Conservation (phyloP, 2,797 vertebrate genomes). For the Coregonus suidteri region DNA sequence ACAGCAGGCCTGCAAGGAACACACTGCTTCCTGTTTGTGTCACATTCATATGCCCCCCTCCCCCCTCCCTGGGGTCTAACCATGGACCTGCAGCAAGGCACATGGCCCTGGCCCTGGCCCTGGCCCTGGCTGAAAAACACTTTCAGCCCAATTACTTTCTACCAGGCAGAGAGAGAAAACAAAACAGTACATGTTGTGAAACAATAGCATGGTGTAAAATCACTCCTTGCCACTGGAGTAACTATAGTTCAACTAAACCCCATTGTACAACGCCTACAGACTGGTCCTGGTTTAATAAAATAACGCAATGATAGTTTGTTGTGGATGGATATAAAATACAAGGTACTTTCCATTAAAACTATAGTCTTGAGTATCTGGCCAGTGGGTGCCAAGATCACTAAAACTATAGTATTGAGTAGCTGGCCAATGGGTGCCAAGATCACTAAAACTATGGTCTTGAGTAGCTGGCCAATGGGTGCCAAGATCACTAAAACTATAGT, state of each 20-base stretch:
- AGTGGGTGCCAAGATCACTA: no score
- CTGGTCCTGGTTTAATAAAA: neutral
- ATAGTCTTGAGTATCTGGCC: neutral
- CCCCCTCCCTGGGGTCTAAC: slow-evolving; percentile 6
- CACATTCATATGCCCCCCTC: slow-evolving; percentile 54
- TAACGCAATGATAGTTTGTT: neutral
- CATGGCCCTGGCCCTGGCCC: neutral
- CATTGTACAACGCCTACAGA: neutral
- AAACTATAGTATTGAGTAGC: no score
- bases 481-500: no score
- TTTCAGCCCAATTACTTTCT: slow-evolving; percentile 29
- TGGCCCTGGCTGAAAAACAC: slow-evolving; percentile 48
- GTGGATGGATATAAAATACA: neutral
- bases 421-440: no score
- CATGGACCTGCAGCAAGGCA: slow-evolving; percentile 64
- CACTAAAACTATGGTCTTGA: no score
- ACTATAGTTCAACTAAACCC: neutral
- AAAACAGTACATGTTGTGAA: neutral
- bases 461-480: no score
- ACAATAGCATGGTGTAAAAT: neutral
- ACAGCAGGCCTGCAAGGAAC: slow-evolving; percentile 44
- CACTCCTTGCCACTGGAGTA: neutral
- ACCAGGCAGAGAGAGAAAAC: slow-evolving; percentile 1
- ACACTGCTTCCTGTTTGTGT: slow-evolving; percentile 73
- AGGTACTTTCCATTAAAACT: neutral